Evolutionary conservation across 2,888 invertebrate genomes (phyloP).

Genomic region (Agrochola litura): DNA sequence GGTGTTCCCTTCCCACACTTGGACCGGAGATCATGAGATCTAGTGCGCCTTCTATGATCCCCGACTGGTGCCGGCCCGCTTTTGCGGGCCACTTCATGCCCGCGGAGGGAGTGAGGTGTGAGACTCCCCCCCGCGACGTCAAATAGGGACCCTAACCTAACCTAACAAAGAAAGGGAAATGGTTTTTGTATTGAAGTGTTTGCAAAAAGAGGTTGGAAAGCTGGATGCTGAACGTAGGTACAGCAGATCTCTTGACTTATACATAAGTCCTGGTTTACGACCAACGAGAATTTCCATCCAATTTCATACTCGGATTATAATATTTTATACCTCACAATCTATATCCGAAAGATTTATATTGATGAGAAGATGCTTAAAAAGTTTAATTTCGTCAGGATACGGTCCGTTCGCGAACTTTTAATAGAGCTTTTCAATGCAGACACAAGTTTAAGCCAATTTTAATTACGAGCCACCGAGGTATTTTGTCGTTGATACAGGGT

Average conservation of each 20-base stretch:
- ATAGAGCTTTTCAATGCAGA: slow-evolving; percentile 74
- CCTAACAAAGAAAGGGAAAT: background rate
- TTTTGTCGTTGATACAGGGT: slow-evolving; percentile 54
- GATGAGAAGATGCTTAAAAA: slow-evolving; percentile 64
- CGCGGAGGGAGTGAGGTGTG: too few species aligned
- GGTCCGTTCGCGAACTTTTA: slow-evolving; percentile 71
- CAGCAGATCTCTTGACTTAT: background rate
- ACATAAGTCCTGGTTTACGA: slow-evolving; percentile 20
- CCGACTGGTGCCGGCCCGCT: too few species aligned
- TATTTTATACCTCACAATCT: slow-evolving; percentile 33
- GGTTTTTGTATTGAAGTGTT: background rate
- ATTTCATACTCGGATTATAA: slow-evolving; percentile 41
- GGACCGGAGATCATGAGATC: too few species aligned
- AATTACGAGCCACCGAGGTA: slow-evolving; percentile 74
- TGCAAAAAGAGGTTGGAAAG: background rate
- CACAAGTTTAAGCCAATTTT: slow-evolving; percentile 80
- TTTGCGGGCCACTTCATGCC: too few species aligned
- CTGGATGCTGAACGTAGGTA: background rate
- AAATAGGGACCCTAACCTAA: too few species aligned
- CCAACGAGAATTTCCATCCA: slow-evolving; percentile 10
- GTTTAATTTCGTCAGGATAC: slow-evolving; percentile 59
- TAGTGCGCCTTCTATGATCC: too few species aligned
- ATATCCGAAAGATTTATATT: slow-evolving; percentile 59
- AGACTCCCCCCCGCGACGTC: too few species aligned
- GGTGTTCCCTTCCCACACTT: too few species aligned